Percentiles rank a stretch among this genome's conserved stretches.
Evolutionary conservation across 2,113 vertebrate species (phyloP).

Genomic region (Sphyrna mokarran): DNA sequence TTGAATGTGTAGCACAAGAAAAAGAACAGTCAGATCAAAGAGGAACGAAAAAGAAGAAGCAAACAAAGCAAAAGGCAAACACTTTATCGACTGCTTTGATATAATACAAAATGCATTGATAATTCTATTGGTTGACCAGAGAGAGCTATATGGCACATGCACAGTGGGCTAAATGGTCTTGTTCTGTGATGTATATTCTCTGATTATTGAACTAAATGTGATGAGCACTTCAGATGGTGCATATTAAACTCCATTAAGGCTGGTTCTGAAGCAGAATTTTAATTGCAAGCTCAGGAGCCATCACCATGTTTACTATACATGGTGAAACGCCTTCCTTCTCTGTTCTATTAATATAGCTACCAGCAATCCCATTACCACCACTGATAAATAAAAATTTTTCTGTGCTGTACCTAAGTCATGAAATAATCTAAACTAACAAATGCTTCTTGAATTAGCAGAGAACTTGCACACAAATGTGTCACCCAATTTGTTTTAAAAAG

Average conservation of each 20-base stretch:
- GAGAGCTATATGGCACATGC: background rate
- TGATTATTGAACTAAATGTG: background rate
- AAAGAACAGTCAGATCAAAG: background rate
- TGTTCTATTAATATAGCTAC: background rate
- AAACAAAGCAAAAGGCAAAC: background rate
- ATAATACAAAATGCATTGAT: background rate
- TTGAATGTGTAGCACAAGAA: background rate
- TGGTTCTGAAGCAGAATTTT: background rate
- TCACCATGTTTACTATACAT: background rate
- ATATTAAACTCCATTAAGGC: background rate
- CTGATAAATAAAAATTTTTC: background rate
- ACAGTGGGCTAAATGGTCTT: background rate
- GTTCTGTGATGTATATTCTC: background rate
- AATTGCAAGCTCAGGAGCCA: background rate
- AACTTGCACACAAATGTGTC: background rate
- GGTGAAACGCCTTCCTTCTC: background rate
- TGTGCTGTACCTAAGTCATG: background rate
- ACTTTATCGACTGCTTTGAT: background rate
- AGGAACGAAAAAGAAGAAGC: background rate
- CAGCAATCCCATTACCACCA: background rate
- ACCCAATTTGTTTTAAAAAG: background rate
- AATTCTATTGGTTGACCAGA: background rate
- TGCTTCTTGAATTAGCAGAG: background rate
- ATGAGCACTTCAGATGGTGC: background rate
- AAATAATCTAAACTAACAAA: background rate